These are phyloP conservation scores for Terebella lapidaria DNA, from an alignment of 2,888 invertebrate species.

Conservation along the genomic window DNA sequence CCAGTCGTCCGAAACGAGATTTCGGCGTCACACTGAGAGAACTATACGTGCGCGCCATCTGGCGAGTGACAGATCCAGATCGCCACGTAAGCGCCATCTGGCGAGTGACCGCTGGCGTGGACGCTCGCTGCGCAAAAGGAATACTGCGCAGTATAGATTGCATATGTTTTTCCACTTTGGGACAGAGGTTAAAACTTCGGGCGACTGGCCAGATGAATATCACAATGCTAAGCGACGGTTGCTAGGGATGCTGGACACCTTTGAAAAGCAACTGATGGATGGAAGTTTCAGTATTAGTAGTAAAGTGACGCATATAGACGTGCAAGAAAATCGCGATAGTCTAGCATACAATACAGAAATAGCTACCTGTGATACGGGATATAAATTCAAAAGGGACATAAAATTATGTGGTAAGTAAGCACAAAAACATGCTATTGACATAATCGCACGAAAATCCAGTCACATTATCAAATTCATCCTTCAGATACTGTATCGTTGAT, in stretches of 20 bases:
- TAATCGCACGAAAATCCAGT: no score
- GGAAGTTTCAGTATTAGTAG: conserved; percentile 13
- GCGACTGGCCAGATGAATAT: conserved; percentile 26
- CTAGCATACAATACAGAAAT: conserved; percentile 15
- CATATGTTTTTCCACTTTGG: conserved; percentile 19
- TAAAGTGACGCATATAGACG: background rate
- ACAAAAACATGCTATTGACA: no score
- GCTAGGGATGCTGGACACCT: conserved; percentile 23
- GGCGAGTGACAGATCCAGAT: background rate
- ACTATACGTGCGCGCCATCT: background rate
- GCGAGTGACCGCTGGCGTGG: background rate
- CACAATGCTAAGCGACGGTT: conserved; percentile 20
- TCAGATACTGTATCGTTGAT: no score
- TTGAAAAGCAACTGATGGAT: conserved; percentile 14
- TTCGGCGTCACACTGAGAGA: conserved; percentile 2
- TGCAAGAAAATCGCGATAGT: conserved; percentile 15
- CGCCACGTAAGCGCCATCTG: background rate
- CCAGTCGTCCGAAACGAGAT: background rate
- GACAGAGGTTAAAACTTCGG: conserved; percentile 12
- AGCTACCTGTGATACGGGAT: conserved; percentile 23
- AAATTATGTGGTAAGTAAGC: conserved; percentile 25
- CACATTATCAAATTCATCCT: no score
- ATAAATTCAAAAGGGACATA: conserved; percentile 19
- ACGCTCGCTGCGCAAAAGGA: background rate
- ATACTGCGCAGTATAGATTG: conserved; percentile 3